A percentile compares a stretch with the other conserved stretches of the same genome.
These are phyloP conservation scores for Bombus haemorrhoidalis DNA, from an alignment of 1,140 invertebrate species.

Conservation along the genomic window DNA sequence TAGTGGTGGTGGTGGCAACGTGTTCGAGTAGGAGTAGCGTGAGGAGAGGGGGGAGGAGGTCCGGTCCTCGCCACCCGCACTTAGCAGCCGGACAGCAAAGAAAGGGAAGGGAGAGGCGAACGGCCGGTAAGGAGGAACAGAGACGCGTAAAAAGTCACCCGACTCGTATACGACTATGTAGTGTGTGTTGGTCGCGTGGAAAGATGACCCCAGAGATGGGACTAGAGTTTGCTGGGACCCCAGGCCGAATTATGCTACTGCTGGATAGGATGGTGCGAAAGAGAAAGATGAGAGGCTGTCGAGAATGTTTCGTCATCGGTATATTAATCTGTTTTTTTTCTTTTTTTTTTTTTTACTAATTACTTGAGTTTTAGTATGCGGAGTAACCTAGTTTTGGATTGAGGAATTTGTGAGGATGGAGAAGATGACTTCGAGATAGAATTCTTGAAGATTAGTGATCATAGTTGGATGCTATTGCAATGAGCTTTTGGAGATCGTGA, in stretches of 20 bases:
- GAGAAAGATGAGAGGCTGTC: background rate
- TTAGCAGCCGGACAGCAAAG: constrained; percentile 50
- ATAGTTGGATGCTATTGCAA: too few relatives aligned
- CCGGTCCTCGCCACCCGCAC: constrained; percentile 71
- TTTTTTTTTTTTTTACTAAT: background rate
- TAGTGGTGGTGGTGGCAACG: constrained; percentile 38
- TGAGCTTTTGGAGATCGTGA: background rate
- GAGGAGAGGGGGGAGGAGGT: constrained; percentile 45
- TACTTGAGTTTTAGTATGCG: background rate
- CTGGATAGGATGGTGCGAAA: background rate
- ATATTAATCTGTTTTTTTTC: background rate
- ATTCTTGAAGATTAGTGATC: background rate
- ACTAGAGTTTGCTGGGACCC: constrained; percentile 68
- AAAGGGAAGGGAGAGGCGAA: constrained; percentile 21
- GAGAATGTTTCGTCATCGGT: background rate
- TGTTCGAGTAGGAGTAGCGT: constrained; percentile 47
- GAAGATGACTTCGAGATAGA: background rate
- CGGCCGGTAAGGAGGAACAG: constrained; percentile 15
- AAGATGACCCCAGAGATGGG: constrained; percentile 79
- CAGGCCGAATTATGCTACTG: constrained; percentile 61
- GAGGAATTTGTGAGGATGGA: background rate
- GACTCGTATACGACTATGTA: constrained; percentile 54
- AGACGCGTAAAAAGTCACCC: constrained; percentile 41
- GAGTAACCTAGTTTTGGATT: background rate
- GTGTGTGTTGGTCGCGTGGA: constrained; percentile 64